Evolutionary conservation across 2,113 vertebrate species (phyloP), one percentile per base, ranked within the genome.

Genomic region (Acrocephalus kingi): DNA sequence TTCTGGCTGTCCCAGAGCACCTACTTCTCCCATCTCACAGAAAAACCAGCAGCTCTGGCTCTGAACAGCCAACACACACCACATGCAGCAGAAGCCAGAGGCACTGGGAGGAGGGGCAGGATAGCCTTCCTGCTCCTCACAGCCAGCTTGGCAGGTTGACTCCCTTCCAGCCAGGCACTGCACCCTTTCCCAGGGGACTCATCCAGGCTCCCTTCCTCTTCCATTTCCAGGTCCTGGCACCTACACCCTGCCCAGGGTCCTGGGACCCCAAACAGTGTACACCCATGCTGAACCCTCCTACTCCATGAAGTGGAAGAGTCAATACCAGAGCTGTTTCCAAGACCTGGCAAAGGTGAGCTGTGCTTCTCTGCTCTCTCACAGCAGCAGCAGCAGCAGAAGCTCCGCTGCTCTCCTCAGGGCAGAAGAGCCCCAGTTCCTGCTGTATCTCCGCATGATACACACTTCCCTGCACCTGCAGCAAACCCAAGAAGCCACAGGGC

Each of bases 391-490:
- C n/a, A 66, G 43, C 11, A 27, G 18, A 0, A 88, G 37, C 15
- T 52, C 61, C 67, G 27, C 23, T 81, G 52, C 33, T 59, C 61
- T 58, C 22, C 35, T 24, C 24, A 52, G 15, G 3, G 23, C 5
- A n/a, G 18, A 51, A 78, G n/a, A 19, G 24, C 15, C 13, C 19
- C 56, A 30, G 15, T 3, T 3, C 23, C 48, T 55, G n/a, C 33
- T 0, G 0, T 10, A 54, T 37, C 18, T 12, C 18, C 14, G 21
- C 0, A 0, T 15, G 37, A 27, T 2, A 0, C 84, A 54, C 0
- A 0, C 14, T 69, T 37, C n/a, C 19, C 28, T n/a, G 28, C 18
- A 16, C 19, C 12, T 39, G 19, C 28, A 41, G 41, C n/a, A 63
- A 41, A 59, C 15, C 18, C 45, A 31, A 23, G 67, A 37, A 66